Percentiles rank a stretch among this genome's conserved stretches.
phyloP scores from a whole-genome alignment of 2,797 vertebrate genomes.

The Danio jaintianensis region DNA sequence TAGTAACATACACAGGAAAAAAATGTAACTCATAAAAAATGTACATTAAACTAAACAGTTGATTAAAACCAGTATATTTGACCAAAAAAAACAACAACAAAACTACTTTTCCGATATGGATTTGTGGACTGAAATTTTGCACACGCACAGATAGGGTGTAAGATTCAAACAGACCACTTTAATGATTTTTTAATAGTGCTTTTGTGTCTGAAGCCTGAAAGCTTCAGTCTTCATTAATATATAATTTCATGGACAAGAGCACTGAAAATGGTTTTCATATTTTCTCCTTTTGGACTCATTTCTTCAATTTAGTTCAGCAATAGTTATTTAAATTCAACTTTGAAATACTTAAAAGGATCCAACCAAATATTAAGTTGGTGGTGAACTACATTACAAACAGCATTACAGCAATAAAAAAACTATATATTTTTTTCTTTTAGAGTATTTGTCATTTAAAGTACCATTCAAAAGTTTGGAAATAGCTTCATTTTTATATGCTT shows the following conservation, averaged over 20 bases:
- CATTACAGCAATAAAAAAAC: neutral
- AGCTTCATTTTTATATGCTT: too few species aligned
- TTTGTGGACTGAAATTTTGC: neutral
- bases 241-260: neutral
- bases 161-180: neutral
- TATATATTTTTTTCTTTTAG: neutral
- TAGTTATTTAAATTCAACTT: neutral
- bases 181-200: slow-evolving; percentile 9
- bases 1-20: slow-evolving; percentile 21
- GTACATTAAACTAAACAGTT: neutral
- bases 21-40: slow-evolving; percentile 30
- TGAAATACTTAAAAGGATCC: neutral
- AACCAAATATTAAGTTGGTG: neutral
- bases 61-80: neutral
- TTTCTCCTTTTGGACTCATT: neutral
- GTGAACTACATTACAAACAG: neutral
- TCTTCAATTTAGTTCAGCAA: neutral
- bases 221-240: neutral
- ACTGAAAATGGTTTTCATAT: neutral
- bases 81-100: neutral
- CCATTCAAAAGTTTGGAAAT: too few species aligned
- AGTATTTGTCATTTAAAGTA: neutral
- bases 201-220: neutral
- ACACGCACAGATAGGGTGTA: neutral
- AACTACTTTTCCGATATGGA: too few species aligned